Percentiles rank a stretch among this genome's conserved stretches.
Evolutionary conservation across 2,797 vertebrate species (phyloP).

Genomic region (Rhinogobio ventralis): DNA sequence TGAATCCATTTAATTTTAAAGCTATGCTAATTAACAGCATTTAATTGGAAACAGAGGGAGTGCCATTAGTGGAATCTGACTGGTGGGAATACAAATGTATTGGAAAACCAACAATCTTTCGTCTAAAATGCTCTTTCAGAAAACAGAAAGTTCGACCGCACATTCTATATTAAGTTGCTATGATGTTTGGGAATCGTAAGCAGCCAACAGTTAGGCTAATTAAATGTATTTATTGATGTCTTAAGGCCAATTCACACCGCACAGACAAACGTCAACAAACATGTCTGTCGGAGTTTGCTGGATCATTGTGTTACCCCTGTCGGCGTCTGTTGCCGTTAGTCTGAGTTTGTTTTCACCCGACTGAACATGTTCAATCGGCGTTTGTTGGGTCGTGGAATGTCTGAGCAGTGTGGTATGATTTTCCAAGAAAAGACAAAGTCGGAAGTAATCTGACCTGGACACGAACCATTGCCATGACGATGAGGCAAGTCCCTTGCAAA

Average conservation of each 20-base stretch:
- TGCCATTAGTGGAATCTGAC: conserved; percentile 3
- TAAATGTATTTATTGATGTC: neutral
- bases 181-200: neutral
- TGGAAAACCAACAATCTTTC: conserved; percentile 25
- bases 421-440: too few relatives aligned
- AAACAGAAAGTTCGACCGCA: neutral
- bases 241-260: neutral
- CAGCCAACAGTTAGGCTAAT: neutral
- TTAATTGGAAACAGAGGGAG: conserved; percentile 40
- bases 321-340: too few relatives aligned
- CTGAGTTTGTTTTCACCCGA: too few relatives aligned
- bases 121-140: neutral
- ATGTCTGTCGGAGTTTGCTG: too few relatives aligned
- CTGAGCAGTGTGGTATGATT: too few relatives aligned
- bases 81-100: conserved; percentile 22
- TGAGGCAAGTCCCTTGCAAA: too few relatives aligned
- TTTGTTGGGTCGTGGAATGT: too few relatives aligned
- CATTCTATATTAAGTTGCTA: neutral
- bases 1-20: conserved; percentile 37
- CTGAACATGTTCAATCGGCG: too few relatives aligned
- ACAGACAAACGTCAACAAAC: too few relatives aligned
- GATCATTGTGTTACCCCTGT: too few relatives aligned
- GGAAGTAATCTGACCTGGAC: too few relatives aligned
- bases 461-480: too few relatives aligned
- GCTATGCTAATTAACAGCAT: conserved; percentile 30